phyloP scores from a whole-genome alignment of 2,113 vertebrate species.

The Dicerorhinus sumatrensis region DNA sequence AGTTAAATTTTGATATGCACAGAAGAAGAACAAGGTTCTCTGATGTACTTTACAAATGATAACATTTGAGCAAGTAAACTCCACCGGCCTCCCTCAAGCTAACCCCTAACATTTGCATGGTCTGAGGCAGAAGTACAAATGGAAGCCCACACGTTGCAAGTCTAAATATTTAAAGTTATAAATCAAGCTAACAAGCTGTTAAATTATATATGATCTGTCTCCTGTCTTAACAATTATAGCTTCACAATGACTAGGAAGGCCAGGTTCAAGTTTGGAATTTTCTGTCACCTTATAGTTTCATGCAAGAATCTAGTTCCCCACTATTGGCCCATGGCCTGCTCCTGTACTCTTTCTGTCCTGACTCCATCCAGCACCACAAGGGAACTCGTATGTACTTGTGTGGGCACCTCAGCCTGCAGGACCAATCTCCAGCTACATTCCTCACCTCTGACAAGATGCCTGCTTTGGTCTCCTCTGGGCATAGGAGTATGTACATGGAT shows the following conservation, averaged over 20 bases:
- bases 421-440: background rate
- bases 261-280: background rate
- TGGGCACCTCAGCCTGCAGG: background rate
- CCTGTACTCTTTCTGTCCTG: background rate
- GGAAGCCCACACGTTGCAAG: background rate
- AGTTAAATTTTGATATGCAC: conserved; percentile 3
- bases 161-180: conserved; percentile 52
- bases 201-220: background rate
- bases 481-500: background rate
- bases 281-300: background rate
- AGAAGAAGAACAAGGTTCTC: background rate
- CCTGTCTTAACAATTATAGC: background rate
- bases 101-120: background rate
- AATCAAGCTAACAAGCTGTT: background rate
- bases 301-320: background rate
- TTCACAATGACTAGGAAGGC: background rate
- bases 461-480: background rate
- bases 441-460: background rate
- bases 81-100: background rate
- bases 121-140: background rate
- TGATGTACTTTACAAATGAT: background rate
- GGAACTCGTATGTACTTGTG: background rate
- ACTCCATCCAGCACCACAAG: background rate
- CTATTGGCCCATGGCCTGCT: background rate
- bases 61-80: background rate